Base-by-base conservation (phyloP, 2,797 vertebrate genomes). In the Bryconaethiops microstoma region DNA sequence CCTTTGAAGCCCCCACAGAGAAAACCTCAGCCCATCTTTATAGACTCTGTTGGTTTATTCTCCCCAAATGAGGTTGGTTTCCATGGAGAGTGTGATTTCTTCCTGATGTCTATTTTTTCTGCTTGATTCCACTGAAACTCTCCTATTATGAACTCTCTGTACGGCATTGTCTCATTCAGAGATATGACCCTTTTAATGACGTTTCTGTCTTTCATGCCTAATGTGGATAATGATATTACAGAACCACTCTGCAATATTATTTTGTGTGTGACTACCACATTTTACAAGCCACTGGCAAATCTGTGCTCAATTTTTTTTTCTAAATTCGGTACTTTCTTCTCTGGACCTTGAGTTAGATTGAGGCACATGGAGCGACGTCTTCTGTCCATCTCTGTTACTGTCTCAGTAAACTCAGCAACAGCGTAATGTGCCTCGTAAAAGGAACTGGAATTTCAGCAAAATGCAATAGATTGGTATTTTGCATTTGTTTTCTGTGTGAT, bases 1-100 rank as follows among this genome's bases (percentile, higher is more conserved):
- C 42, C 87, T 85, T 85, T 86, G 76, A 90, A 95, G 94, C 91
- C 80, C 81, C 90, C 92, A 80, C 91, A 88, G 84, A 85, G 94
- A 94, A 95, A 92, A 90, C 93, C 92, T 68, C 88, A 94, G 87
- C 90, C 95, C 74, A 92, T 96, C 83, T 96, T 95, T 91, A 94
- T 96, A 87, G 95, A 95, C 91, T 95, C 93, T 68, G 84, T 95
- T 25, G 96, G 96, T 84, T 91, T 96, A 86, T 96, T 95, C 91
- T 97, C 95, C 83, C 95, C 94, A 0, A 96, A 96, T 73, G 95
- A 96, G 95, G 95, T 96, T 95, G 88, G 95, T 96, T 83, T 87
- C 78, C 60, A 59, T 82, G 79, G 70, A 82, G 77, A 81, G 65
- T 90, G 79, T 90, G 92, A 72, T 87, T 90, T 86, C 89, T 88